Evolutionary conservation across 35 echinoderm and acorn worm species (phyloP).

Genomic region (Ophiothrix spiculata): DNA sequence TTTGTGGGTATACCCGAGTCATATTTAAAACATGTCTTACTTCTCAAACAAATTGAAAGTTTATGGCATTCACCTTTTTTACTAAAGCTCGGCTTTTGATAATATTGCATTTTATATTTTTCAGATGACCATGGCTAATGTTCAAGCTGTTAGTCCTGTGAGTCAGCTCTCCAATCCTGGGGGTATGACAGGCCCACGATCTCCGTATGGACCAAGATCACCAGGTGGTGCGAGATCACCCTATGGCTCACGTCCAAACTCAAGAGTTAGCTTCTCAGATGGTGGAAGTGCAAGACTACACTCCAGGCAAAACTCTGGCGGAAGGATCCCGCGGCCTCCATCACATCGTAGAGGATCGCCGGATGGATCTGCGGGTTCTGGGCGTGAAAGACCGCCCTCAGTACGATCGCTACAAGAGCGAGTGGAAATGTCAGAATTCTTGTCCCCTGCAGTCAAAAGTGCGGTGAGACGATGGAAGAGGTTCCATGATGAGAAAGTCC

Average conservation of each 20-base stretch:
- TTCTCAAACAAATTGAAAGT: too few relatives aligned
- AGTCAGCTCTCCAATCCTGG: background rate
- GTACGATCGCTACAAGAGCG: slow-evolving; percentile 70
- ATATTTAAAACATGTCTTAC: too few relatives aligned
- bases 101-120: too few relatives aligned
- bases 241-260: slow-evolving; percentile 68
- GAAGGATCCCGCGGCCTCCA: slow-evolving; percentile 13
- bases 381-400: slow-evolving; percentile 63
- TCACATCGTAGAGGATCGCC: background rate
- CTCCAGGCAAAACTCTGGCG: slow-evolving; percentile 35
- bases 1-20: too few relatives aligned
- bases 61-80: too few relatives aligned
- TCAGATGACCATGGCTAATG: too few relatives aligned
- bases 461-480: slow-evolving; percentile 91
- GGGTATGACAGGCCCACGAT: background rate
- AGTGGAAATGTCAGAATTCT: slow-evolving; percentile 72
- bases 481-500: slow-evolving; percentile 87
- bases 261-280: slow-evolving; percentile 46
- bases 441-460: slow-evolving; percentile 79
- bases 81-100: too few relatives aligned
- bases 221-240: slow-evolving; percentile 47
- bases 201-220: background rate
- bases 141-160: too few relatives aligned
- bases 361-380: slow-evolving; percentile 6
- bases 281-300: slow-evolving; percentile 36